These are phyloP conservation scores for Rotaria sp. DNA, from an alignment of 2,888 invertebrate genomes.

Conservation along the genomic window DNA sequence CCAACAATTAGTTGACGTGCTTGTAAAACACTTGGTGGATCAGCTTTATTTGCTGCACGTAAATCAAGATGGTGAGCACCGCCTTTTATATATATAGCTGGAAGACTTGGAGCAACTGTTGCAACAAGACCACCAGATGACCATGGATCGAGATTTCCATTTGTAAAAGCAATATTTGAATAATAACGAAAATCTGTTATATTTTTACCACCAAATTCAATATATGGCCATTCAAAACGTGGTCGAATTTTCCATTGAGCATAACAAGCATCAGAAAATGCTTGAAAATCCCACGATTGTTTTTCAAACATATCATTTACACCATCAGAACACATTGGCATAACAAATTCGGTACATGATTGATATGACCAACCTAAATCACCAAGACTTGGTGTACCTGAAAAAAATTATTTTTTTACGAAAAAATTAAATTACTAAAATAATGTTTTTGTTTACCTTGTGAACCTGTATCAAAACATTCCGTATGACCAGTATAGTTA, in stretches of 20 bases:
- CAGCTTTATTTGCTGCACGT: conserved; percentile 52
- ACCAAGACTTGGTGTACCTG: conserved; percentile 25
- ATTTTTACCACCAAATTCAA: conserved; percentile 73
- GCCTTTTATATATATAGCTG: conserved; percentile 53
- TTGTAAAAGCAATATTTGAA: conserved; percentile 48
- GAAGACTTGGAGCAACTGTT: conserved; percentile 47
- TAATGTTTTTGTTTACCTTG: not conserved
- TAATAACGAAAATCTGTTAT: conserved; percentile 42
- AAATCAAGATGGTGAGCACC: conserved; percentile 59
- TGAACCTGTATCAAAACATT: conserved; percentile 64
- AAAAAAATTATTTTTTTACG: conserved; percentile 9
- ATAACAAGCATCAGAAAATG: conserved; percentile 65
- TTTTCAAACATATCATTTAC: conserved; percentile 75
- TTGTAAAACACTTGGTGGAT: conserved; percentile 52
- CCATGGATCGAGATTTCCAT: conserved; percentile 59
- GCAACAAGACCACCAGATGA: conserved; percentile 55
- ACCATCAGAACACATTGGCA: conserved; percentile 79
- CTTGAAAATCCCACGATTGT: conserved; percentile 65
- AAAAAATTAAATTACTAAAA: not conserved
- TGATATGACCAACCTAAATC: conserved; percentile 51
- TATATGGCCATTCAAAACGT: conserved; percentile 63
- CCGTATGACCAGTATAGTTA: conserved; percentile 69
- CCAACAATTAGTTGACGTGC: conserved; percentile 45
- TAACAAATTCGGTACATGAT: conserved; percentile 91
- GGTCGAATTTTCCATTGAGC: conserved; percentile 67